These are phyloP conservation scores for Burhinus bistriatus DNA, from an alignment of 2,113 vertebrate genomes.

Conservation along the genomic window DNA sequence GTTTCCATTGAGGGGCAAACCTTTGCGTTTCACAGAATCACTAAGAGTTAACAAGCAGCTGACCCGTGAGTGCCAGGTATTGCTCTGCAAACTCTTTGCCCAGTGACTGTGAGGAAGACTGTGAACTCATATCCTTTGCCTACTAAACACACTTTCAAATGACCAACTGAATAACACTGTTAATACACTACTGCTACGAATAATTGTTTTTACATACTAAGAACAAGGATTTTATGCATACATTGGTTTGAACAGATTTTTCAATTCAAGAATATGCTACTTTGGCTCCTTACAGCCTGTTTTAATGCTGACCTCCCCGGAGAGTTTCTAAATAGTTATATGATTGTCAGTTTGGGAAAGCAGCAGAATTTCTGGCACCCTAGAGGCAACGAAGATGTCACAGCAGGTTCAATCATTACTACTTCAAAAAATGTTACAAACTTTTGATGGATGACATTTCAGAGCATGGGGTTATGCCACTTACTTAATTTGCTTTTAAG, in stretches of 20 bases:
- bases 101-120: not conserved
- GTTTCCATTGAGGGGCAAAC: not conserved
- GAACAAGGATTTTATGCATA: not conserved
- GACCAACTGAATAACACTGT: not conserved
- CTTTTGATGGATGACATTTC: constrained; percentile 13
- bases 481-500: not conserved
- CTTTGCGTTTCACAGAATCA: not conserved
- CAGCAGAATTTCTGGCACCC: constrained; percentile 23
- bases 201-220: not conserved
- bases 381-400: not conserved
- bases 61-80: not conserved
- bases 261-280: not conserved
- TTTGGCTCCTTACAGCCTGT: not conserved
- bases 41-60: not conserved
- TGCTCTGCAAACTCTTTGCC: not conserved
- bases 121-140: not conserved
- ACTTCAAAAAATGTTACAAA: not conserved
- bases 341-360: constrained; percentile 20
- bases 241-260: not conserved
- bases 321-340: constrained; percentile 8
- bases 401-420: not conserved
- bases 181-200: not conserved
- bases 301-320: not conserved
- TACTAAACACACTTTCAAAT: not conserved
- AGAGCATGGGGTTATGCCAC: not conserved